A percentile compares a stretch with the other conserved stretches of the same genome.
Conservation (phyloP, 2,888 invertebrate genomes). For the Drosophila colorata region DNA sequence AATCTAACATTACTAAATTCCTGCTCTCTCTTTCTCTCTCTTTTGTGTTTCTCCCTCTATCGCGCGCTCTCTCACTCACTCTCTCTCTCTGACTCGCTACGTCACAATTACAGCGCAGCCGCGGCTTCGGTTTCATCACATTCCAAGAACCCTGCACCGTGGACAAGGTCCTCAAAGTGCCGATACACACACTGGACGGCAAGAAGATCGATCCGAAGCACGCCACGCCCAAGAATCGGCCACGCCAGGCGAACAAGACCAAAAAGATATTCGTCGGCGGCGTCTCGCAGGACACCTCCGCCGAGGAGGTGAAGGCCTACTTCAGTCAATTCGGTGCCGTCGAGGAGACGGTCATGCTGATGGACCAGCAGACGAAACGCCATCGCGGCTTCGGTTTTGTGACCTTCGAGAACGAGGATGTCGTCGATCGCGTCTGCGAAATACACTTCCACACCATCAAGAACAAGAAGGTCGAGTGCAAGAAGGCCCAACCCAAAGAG, state of each 20-base stretch:
- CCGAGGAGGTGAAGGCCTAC: conserved; percentile 95
- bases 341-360: conserved; percentile 96
- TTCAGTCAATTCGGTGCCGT: conserved; percentile 96
- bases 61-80: conserved; percentile 13
- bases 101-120: conserved; percentile 90
- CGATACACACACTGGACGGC: conserved; percentile 95
- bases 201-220: conserved; percentile 98
- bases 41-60: conserved; percentile 6
- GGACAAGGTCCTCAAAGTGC: conserved; percentile 95
- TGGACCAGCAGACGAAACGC: conserved; percentile 97
- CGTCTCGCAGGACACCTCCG: conserved; percentile 95
- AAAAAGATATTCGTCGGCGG: conserved; percentile 97
- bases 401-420: conserved; percentile 96
- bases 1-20: conserved; percentile 26
- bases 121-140: conserved; percentile 96
- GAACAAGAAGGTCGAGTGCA: conserved; percentile 96
- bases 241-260: conserved; percentile 93
- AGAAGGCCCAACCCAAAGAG: conserved; percentile 96
- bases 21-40: background rate
- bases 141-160: conserved; percentile 96
- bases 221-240: conserved; percentile 95
- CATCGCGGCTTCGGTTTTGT: conserved; percentile 96
- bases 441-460: conserved; percentile 97
- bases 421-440: conserved; percentile 96
- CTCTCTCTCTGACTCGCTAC: conserved; percentile 5